These are phyloP conservation scores for Muraenolepis orangiensis DNA, from an alignment of 2,797 vertebrate species.

Conservation along the genomic window DNA sequence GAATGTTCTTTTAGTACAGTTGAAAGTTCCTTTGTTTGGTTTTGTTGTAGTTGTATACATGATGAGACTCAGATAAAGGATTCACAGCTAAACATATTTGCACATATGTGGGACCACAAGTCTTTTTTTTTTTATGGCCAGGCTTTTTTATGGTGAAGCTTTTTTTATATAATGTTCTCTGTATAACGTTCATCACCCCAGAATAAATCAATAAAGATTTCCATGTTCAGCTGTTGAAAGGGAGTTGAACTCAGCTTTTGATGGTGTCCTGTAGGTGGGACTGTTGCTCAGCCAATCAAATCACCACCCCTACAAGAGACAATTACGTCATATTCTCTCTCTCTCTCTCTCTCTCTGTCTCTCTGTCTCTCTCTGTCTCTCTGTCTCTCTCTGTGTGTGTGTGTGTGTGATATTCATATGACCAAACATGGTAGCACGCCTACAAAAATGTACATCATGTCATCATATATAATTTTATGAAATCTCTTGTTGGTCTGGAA, in stretches of 20 bases:
- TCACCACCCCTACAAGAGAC: background rate
- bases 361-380: too few species aligned
- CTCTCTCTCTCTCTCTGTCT: too few species aligned
- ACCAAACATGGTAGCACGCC: background rate
- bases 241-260: background rate
- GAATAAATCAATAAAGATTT: conserved; percentile 34
- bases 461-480: background rate
- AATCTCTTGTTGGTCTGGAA: background rate
- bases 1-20: background rate
- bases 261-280: conserved; percentile 45
- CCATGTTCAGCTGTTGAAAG: background rate
- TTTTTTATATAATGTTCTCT: background rate
- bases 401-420: background rate
- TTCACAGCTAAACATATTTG: conserved; percentile 7
- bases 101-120: conserved; percentile 11
- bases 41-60: background rate
- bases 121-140: conserved; percentile 10
- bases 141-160: background rate
- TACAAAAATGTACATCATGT: background rate
- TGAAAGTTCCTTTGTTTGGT: conserved; percentile 13
- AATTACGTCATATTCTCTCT: background rate
- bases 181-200: background rate
- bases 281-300: conserved; percentile 15
- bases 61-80: background rate
- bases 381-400: too few species aligned